A percentile compares a stretch with the other conserved stretches of the same genome.
Evolutionary conservation across 1,140 invertebrate genomes (phyloP).

Genomic region (Akabosia matsudoensis): DNA sequence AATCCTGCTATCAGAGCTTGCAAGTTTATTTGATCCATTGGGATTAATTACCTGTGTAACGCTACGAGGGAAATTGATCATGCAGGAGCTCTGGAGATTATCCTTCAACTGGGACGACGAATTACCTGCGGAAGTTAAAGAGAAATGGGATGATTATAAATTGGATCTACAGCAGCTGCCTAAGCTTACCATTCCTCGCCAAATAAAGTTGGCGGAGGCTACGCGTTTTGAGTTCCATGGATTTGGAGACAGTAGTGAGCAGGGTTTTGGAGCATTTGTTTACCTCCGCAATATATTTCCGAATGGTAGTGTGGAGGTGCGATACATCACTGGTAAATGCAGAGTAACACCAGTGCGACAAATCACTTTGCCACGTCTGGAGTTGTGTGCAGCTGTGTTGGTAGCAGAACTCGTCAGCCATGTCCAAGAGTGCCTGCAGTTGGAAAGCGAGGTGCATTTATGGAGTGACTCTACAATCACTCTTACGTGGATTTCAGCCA

Average conservation of each 20-base stretch:
- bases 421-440: not conserved
- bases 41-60: conserved; percentile 51
- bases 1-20: too few relatives aligned
- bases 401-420: conserved; percentile 34
- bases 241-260: not conserved
- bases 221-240: not conserved
- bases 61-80: conserved; percentile 51
- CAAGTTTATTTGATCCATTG: conserved; percentile 53
- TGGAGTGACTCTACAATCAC: not conserved
- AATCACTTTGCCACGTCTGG: conserved; percentile 44
- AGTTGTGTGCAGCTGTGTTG: conserved; percentile 47
- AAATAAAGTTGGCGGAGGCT: conserved; percentile 40
- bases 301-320: too few relatives aligned
- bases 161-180: conserved; percentile 37
- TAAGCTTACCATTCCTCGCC: conserved; percentile 24
- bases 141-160: conserved; percentile 42
- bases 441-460: too few relatives aligned
- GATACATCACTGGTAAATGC: conserved; percentile 45
- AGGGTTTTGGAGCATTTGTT: not conserved
- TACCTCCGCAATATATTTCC: not conserved
- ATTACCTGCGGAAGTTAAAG: conserved; percentile 46
- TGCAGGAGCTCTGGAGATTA: conserved; percentile 52
- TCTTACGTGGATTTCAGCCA: not conserved
- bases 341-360: conserved; percentile 42
- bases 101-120: conserved; percentile 52